Base-by-base conservation (phyloP, 2,888 invertebrate genomes). In the Plebejus anna region DNA sequence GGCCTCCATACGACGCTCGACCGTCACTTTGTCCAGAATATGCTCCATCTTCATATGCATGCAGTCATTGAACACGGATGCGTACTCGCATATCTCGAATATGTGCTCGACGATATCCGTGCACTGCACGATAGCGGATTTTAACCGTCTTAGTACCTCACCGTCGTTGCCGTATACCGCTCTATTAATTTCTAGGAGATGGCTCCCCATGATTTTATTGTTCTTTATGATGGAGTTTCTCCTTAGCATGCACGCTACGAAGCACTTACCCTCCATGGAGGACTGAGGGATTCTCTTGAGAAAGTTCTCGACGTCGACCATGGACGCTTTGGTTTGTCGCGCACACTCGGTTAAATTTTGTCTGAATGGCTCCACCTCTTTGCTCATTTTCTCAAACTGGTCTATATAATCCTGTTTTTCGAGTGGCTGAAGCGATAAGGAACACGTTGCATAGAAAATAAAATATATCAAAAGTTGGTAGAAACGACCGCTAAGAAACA, bases 11-110 rank as follows among this genome's bases (percentile, higher is more conserved):
- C 93, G 82, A 3, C 92, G 83, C 72, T 93, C 91, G 90, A 93
- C 89, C 5, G 86, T 90, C 75, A 90, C 84, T 79, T 89, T 90
- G 75, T 93, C 92, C 71, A 94, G 77, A 3, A 93, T 86, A 82
- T 94, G 93, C 70, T 93, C 93, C 92, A 92, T 92, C 77, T 89
- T 91, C 82, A 92, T 90, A 82, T 93, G 92, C 93, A 94, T 94
- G 70, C 93, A 94, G 77, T 94, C 94, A 75, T 94, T 94, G 75
- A 94, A 94, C 1, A 90, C 84, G 0, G 92, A 89, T 6, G 93
- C 90, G 75, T 88, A 92, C 79, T 94, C 93, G 75, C 93, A 94
- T 42, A 94, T 87, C 78, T 94, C 93, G 70, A 93, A 94, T 11
- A 92, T 88, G 2, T 81, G 83, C 0, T 89, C 88, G 0, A 91